Evolutionary conservation across 2,888 invertebrate genomes (phyloP), one percentile per base, ranked within the genome.

Genomic region (Bugula neritina): DNA sequence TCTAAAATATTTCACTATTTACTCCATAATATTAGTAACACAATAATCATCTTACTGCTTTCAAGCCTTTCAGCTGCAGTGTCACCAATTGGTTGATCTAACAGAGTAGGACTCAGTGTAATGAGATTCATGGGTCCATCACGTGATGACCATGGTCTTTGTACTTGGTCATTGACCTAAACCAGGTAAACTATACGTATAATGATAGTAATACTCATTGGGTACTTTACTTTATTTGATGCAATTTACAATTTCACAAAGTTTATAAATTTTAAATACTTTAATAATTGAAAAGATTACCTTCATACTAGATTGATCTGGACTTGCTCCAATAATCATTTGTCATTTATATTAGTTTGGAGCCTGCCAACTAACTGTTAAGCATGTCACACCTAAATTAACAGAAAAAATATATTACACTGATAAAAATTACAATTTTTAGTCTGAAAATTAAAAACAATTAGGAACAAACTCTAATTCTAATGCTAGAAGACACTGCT

Each of bases 51-150:
- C 63, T 29, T 63, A 63, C 63, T 31, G n/a, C 31, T 29, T 3
- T 63, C 63, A 25, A 63, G 27, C 31, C 63, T 63, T 63, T 63
- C 63, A 10, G 63, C 63, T 34, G n/a, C 63, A 29, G 63, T 63
- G n/a, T 21, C 27, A 29, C 29, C 29, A 43, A 43, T 43, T 43
- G 43, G 43, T 17, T 43, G 43, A 17, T 43, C 43, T 43, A 43
- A 43, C 2, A 31, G 63, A 3, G 63, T 5, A 29, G 63, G 63
- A 63, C 63, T 63, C 13, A 63, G 31, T 27, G 10, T 63, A 63
- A 63, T 63, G 17, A 43, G 43, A n/a, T n/a, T n/a, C 5, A 57
- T n/a, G 2, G 63, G 10, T 2, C 63, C 31, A 13, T 63, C 63
- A 31, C 25, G 63, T 29, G 63, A 63, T 27, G 29, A 21, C 63